Percentiles rank a stretch among this genome's conserved stretches.
Evolutionary conservation across 2,888 invertebrate species (phyloP).

Genomic region (Prosopocoilus inquinatus): DNA sequence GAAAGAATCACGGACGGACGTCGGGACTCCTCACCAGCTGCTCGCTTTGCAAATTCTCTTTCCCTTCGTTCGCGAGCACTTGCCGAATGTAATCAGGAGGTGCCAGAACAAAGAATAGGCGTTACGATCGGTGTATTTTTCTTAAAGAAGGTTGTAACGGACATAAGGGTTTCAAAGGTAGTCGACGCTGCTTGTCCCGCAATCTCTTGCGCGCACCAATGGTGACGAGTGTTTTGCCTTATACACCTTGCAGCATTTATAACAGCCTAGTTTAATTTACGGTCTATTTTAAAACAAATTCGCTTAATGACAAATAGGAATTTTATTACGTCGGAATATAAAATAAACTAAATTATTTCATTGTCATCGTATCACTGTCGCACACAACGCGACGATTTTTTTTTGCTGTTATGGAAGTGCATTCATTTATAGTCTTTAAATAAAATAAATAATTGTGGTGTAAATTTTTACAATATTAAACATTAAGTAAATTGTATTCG

Average conservation of each 20-base stretch:
- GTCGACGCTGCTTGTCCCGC: neutral
- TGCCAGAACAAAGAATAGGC: constrained; percentile 39
- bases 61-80: constrained; percentile 37
- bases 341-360: too few species aligned
- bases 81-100: constrained; percentile 46
- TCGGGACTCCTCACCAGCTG: constrained; percentile 5
- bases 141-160: constrained; percentile 30
- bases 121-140: constrained; percentile 30
- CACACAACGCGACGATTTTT: too few species aligned
- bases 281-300: too few species aligned
- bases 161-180: constrained; percentile 10
- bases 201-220: neutral
- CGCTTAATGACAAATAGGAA: too few species aligned
- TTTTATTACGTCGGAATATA: too few species aligned
- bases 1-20: constrained; percentile 14
- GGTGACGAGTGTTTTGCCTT: neutral
- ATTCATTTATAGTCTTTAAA: too few species aligned
- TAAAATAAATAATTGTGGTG: too few species aligned
- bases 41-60: constrained; percentile 36
- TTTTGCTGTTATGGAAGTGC: too few species aligned
- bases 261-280: neutral
- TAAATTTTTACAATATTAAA: too few species aligned
- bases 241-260: neutral
- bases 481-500: too few species aligned
- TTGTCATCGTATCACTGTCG: too few species aligned